Conservation (phyloP, 1,140 invertebrate species). For the Coelopa frigida region DNA sequence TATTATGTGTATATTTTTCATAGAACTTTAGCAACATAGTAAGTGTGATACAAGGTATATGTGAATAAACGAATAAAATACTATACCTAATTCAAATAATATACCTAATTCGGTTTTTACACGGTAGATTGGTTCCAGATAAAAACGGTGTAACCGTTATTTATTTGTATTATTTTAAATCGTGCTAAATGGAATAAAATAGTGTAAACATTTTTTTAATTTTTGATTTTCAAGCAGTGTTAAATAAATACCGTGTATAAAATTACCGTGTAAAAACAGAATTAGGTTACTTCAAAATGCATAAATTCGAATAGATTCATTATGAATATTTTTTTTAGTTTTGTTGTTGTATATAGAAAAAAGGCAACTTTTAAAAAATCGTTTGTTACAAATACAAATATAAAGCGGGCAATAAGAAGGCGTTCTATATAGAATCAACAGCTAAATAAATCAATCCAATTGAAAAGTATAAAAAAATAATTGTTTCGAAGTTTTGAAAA, state of each 20-base stretch:
- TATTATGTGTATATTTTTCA: too few relatives aligned
- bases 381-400: too few relatives aligned
- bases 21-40: too few relatives aligned
- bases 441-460: background rate
- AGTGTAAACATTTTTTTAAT: conserved; percentile 2
- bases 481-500: background rate
- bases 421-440: conserved; percentile 1
- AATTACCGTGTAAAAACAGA: conserved; percentile 8
- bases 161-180: too few relatives aligned
- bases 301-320: conserved; percentile 4
- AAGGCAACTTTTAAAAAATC: too few relatives aligned
- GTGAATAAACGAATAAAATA: too few relatives aligned
- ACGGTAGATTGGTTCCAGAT: too few relatives aligned
- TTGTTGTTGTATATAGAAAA: too few relatives aligned
- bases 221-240: background rate
- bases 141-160: too few relatives aligned
- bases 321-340: conserved; percentile 10
- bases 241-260: background rate
- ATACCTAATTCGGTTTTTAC: too few relatives aligned
- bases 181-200: conserved; percentile 1
- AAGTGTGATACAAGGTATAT: too few relatives aligned
- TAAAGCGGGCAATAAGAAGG: conserved; percentile 10
- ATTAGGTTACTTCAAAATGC: conserved; percentile 4
- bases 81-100: too few relatives aligned
- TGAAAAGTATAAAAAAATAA: conserved; percentile 5